Evolutionary conservation across 2,113 vertebrate species (phyloP).

Genomic region (Arothron firmamentum): DNA sequence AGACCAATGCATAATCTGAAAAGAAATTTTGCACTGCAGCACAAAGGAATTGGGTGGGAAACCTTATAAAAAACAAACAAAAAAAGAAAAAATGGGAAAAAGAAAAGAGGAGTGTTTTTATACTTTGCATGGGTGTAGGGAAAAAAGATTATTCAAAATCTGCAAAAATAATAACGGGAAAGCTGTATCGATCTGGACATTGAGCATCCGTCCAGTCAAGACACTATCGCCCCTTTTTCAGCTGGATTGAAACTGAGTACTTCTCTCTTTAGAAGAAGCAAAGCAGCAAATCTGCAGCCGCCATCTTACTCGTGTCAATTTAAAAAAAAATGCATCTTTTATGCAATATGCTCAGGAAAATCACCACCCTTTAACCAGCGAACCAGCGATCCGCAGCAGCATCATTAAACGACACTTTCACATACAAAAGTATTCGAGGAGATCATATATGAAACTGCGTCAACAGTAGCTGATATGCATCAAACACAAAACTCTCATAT

Average conservation of each 20-base stretch:
- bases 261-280: conserved; percentile 24
- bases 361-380: conserved; percentile 24
- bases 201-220: too few species aligned
- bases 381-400: not conserved
- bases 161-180: not conserved
- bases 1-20: not conserved
- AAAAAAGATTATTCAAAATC: not conserved
- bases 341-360: conserved; percentile 41
- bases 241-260: conserved; percentile 7
- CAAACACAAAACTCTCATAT: too few species aligned
- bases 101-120: not conserved
- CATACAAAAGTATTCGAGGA: too few species aligned
- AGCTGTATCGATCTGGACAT: not conserved
- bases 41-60: not conserved
- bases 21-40: not conserved
- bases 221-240: conserved; percentile 3
- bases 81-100: too few species aligned
- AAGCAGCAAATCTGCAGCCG: conserved; percentile 46
- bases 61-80: too few species aligned
- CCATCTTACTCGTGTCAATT: conserved; percentile 73
- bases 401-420: not conserved
- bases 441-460: too few species aligned
- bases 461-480: too few species aligned
- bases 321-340: conserved; percentile 43
- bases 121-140: not conserved